Percentiles rank a stretch among this genome's conserved stretches.
Evolutionary conservation across 2,113 vertebrate species (phyloP).

Genomic region (Trogon surrucura): DNA sequence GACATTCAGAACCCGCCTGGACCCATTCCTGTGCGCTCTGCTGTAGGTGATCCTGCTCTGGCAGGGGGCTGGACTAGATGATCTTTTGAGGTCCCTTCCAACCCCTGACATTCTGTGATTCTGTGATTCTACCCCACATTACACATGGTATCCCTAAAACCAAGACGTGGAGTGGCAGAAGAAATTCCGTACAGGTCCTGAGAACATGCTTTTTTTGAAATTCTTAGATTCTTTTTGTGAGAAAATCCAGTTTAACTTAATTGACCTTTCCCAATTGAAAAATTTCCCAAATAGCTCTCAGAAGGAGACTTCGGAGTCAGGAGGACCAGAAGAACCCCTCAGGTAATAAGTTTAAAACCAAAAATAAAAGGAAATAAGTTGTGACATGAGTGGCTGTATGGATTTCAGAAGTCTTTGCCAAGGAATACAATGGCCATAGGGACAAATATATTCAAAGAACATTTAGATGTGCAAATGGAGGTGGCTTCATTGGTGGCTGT

Average conservation of each 20-base stretch:
- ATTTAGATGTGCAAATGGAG: neutral
- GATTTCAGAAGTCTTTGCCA: neutral
- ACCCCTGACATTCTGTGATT: too few relatives aligned
- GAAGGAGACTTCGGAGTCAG: neutral
- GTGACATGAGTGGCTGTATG: neutral
- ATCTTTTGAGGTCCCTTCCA: too few relatives aligned
- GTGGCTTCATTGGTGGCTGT: neutral
- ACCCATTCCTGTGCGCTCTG: too few relatives aligned
- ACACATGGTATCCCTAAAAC: neutral
- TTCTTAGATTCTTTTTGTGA: neutral
- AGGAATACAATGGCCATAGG: neutral
- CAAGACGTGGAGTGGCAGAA: neutral
- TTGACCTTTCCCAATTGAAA: neutral
- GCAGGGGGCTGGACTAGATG: too few relatives aligned
- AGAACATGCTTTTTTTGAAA: neutral
- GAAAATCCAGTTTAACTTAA: neutral
- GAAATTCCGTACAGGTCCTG: neutral
- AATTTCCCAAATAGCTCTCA: neutral
- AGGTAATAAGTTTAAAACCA: neutral
- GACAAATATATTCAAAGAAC: neutral
- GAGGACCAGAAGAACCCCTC: neutral
- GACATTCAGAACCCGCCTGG: too few relatives aligned
- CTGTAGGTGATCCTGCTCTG: too few relatives aligned
- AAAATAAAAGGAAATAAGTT: neutral
- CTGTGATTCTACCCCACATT: neutral